These are phyloP conservation scores for Erithacus rubecula DNA, from an alignment of 2,797 vertebrate species.

Conservation along the genomic window DNA sequence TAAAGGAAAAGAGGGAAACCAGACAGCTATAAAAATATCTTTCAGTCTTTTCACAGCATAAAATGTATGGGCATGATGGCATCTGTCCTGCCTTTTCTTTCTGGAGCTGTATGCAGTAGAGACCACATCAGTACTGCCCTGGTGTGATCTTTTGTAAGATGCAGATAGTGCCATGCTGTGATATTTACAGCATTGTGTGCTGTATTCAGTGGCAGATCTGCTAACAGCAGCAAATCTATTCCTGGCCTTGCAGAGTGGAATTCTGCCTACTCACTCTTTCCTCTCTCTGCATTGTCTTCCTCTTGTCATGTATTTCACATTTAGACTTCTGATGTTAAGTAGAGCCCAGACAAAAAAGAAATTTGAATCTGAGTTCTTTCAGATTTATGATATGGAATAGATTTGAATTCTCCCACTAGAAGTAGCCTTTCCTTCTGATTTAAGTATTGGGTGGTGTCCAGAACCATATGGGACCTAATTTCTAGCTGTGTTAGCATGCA, in stretches of 20 bases:
- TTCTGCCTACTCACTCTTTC: slow-evolving; percentile 44
- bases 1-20: slow-evolving; percentile 1
- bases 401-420: not conserved
- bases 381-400: not conserved
- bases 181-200: not conserved
- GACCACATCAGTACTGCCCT: not conserved
- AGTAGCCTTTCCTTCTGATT: not conserved
- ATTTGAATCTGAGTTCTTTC: not conserved
- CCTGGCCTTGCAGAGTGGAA: not conserved
- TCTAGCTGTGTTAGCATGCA: not conserved
- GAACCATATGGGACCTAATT: slow-evolving; percentile 36
- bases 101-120: not conserved
- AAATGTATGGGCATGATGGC: not conserved
- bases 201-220: slow-evolving; percentile 28
- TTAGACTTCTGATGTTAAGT: not conserved
- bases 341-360: not conserved
- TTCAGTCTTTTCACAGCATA: not conserved
- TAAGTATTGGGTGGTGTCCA: slow-evolving; percentile 9
- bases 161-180: not conserved
- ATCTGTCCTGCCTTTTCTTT: not conserved
- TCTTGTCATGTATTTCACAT: not conserved
- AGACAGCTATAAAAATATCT: slow-evolving; percentile 12
- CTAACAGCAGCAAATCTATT: slow-evolving; percentile 48
- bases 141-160: not conserved
- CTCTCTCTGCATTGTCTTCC: not conserved